A percentile compares a stretch with the other conserved stretches of the same genome.
Evolutionary conservation across 2,797 vertebrate genomes (phyloP).

Genomic region (Pachyuromys duprasi): DNA sequence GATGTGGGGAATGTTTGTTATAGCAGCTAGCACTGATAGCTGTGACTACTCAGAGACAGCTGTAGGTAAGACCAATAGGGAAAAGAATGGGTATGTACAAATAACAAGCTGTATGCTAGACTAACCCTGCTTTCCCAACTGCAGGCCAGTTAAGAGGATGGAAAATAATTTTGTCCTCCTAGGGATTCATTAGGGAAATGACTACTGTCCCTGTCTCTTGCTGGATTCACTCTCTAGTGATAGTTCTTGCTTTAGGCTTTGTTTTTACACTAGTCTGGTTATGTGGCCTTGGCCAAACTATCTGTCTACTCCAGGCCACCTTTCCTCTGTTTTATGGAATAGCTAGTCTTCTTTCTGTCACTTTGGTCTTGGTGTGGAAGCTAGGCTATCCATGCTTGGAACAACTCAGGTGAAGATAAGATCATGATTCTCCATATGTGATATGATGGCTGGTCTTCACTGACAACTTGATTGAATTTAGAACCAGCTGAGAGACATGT

Average conservation of each 20-base stretch:
- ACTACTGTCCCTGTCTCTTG: background rate
- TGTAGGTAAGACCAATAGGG: background rate
- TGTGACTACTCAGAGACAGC: background rate
- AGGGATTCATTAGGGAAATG: background rate
- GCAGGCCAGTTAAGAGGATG: background rate
- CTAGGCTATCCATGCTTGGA: background rate
- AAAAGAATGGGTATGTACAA: background rate
- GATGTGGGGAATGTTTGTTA: background rate
- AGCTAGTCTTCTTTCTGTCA: background rate
- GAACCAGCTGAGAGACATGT: background rate
- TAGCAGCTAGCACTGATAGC: background rate
- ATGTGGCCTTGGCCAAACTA: background rate
- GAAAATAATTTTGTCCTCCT: background rate
- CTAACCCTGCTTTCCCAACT: background rate
- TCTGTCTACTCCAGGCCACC: background rate
- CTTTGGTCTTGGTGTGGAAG: background rate
- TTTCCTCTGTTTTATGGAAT: background rate
- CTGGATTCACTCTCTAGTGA: background rate
- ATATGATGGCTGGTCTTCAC: background rate
- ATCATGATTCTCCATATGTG: background rate
- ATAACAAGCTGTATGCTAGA: accelerated
- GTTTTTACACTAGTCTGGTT: background rate
- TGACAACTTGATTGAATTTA: background rate
- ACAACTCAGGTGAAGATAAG: background rate
- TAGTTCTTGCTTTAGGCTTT: background rate